These are phyloP conservation scores for Myanophis thanlyinensis DNA, from an alignment of 2,113 vertebrate species.

Conservation along the genomic window DNA sequence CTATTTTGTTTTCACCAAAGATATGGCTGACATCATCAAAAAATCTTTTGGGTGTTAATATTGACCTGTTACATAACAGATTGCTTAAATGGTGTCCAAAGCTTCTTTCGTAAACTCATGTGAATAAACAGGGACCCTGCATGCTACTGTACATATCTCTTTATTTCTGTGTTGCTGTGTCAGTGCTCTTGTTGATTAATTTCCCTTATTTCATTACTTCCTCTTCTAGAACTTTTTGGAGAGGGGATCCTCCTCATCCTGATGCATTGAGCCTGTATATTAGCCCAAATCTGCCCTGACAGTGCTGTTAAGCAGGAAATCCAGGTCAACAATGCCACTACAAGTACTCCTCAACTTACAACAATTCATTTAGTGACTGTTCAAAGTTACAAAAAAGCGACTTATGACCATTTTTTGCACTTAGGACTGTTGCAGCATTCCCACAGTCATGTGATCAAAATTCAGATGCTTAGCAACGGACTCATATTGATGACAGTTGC, in stretches of 20 bases:
- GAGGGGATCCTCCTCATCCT: too few species aligned
- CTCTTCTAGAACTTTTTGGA: not conserved
- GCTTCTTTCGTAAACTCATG: not conserved
- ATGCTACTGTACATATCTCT: not conserved
- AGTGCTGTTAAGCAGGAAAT: not conserved
- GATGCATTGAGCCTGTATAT: not conserved
- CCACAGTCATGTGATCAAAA: not conserved
- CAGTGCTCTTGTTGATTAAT: not conserved
- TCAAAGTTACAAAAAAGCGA: not conserved
- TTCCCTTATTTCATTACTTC: not conserved
- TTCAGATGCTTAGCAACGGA: not conserved
- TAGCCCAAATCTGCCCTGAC: too few species aligned
- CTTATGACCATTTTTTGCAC: not conserved
- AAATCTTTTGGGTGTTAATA: not conserved
- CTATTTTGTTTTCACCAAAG: not conserved
- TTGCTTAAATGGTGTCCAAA: not conserved
- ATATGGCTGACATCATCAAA: not conserved
- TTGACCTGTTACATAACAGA: not conserved
- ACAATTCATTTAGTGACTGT: not conserved
- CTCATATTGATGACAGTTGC: not conserved
- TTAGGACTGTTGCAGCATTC: not conserved
- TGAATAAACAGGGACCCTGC: not conserved
- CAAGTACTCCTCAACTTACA: not conserved
- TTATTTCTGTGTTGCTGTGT: not conserved
- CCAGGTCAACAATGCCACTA: not conserved